These are phyloP conservation scores for Calliopum simillimum DNA, from an alignment of 2,888 invertebrate genomes.

Conservation along the genomic window DNA sequence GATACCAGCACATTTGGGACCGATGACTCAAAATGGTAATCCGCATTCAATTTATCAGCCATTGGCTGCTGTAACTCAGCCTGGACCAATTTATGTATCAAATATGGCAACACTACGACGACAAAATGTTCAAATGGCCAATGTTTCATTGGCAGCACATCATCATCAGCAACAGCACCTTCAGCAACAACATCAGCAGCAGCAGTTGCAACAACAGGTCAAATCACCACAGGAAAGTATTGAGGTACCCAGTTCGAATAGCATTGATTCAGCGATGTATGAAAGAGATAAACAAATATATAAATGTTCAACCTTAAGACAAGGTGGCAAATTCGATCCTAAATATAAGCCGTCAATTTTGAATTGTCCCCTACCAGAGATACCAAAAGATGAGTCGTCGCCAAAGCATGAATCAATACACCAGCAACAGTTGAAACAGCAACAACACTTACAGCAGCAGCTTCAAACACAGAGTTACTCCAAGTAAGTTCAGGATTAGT, in stretches of 20 bases:
- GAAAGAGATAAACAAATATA: conserved; percentile 68
- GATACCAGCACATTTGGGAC: conserved; percentile 62
- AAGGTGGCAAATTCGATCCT: conserved; percentile 67
- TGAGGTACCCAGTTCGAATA: conserved; percentile 58
- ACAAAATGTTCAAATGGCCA: conserved; percentile 59
- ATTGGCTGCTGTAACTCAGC: conserved; percentile 59
- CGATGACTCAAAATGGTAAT: conserved; percentile 60
- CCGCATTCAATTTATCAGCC: conserved; percentile 65
- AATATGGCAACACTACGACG: conserved; percentile 65
- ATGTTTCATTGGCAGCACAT: conserved; percentile 59
- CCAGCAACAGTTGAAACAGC: conserved; percentile 54
- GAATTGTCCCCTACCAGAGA: conserved; percentile 67
- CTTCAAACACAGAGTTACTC: conserved; percentile 59
- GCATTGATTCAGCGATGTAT: conserved; percentile 64
- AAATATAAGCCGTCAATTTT: conserved; percentile 68
- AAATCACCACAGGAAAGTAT: conserved; percentile 56
- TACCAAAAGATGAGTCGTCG: conserved; percentile 66
- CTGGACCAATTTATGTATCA: conserved; percentile 61
- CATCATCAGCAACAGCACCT: conserved; percentile 51
- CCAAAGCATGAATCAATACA: conserved; percentile 62
- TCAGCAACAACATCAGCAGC: conserved; percentile 50
- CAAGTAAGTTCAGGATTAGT: conserved; percentile 64
- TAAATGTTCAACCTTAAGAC: conserved; percentile 66
- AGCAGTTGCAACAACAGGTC: conserved; percentile 44
- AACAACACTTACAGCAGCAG: conserved; percentile 51